Evolutionary conservation across 2,797 vertebrate species (phyloP), one percentile per base, ranked within the genome.

Genomic region (Moxostoma hubbsi): DNA sequence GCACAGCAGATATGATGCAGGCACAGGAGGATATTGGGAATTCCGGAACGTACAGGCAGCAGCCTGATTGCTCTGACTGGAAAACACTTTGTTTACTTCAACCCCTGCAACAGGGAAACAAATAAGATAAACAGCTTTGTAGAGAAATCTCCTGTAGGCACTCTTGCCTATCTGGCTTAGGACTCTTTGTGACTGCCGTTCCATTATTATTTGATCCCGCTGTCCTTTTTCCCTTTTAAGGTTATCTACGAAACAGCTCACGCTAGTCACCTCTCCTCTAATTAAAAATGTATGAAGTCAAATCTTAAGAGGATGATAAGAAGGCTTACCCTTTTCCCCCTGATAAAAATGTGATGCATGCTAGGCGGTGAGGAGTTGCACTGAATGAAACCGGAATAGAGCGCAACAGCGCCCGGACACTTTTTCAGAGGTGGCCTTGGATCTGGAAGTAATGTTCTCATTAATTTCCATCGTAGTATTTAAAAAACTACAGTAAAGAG

Each of bases 251-350:
- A 78, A 74, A 63, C 54, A 54, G 47, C 63, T 61, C 67, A 77
- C 65, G 70, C 69, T 57, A 68, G 62, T 79, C 66, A 83, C 49
- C 57, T 47, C 67, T 80, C 51, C 53, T 57, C 70, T 83, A 70
- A 81, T 83, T 59, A 81, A 85, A 81, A 87, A 80, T 84, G 58
- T 55, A 85, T 80, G 77, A 81, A 69, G 62, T 80, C 49, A 53
- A 68, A 55, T 75, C 73, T 58, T 50, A 0, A n/a, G 45, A 51
- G 79, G 67, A 46, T 59, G 12, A 57, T n/a, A 47, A 59, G 62
- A 70, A 45, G 62, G 68, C 69, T 83, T 79, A 59, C 15, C 73
- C 80, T 51, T 81, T 75, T 54, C 6, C 51, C 66, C 71, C 51
- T 36, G 61, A 75, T 84, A 55, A 80, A 79, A 62, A 64, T 77